Percentiles rank a stretch among this genome's conserved stretches.
Evolutionary conservation across 2,888 invertebrate species (phyloP).

Genomic region (Nebria salina): DNA sequence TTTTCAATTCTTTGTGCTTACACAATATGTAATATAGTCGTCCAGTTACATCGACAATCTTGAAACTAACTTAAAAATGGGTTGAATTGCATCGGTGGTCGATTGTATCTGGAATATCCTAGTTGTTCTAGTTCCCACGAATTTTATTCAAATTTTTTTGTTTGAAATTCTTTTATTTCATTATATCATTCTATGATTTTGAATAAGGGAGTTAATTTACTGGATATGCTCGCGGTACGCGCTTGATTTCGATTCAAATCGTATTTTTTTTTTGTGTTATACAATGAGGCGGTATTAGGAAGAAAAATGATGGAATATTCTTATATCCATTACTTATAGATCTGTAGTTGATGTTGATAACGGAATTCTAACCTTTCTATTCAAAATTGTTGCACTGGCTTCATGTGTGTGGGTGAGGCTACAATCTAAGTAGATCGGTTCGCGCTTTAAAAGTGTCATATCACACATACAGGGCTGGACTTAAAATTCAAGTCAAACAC

Average conservation of each 20-base stretch:
- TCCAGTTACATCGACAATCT: neutral
- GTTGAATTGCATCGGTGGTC: neutral
- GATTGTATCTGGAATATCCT: slow-evolving; percentile 12
- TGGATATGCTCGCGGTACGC: neutral
- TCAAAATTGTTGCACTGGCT: slow-evolving; percentile 31
- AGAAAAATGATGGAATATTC: slow-evolving; percentile 10
- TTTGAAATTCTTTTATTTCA: slow-evolving; percentile 29
- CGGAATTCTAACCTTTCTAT: slow-evolving; percentile 42
- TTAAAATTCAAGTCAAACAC: neutral
- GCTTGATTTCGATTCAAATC: no score
- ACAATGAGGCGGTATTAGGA: neutral
- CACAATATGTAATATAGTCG: slow-evolving; percentile 14
- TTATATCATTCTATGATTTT: slow-evolving; percentile 5
- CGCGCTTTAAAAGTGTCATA: slow-evolving; percentile 5
- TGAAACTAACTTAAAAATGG: neutral
- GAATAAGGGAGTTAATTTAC: slow-evolving; percentile 3
- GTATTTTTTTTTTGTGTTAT: no score
- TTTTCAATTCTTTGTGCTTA: slow-evolving; percentile 30
- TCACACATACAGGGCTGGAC: neutral
- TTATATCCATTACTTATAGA: slow-evolving; percentile 31
- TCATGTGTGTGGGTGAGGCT: slow-evolving; percentile 33
- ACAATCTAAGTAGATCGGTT: slow-evolving; percentile 42
- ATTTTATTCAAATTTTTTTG: slow-evolving; percentile 40
- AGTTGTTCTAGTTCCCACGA: slow-evolving; percentile 41
- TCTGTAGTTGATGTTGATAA: slow-evolving; percentile 26